Evolutionary conservation across 2,888 invertebrate species (phyloP), one percentile per base, ranked within the genome.

Genomic region (Himalopsyche japonica): DNA sequence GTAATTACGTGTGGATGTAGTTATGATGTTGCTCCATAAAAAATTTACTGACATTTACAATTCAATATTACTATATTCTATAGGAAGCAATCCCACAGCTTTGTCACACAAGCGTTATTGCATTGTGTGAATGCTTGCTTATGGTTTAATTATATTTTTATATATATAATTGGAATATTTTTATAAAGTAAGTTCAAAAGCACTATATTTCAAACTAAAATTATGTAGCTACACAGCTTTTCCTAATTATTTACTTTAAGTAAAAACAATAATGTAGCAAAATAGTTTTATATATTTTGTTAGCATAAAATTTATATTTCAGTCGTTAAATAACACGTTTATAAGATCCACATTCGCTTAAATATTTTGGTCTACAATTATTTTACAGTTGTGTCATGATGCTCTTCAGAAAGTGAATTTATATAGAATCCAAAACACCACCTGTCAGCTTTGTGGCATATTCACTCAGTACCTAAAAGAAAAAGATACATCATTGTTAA

Each of bases 381-480:
- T 57, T 57, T 76, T 27, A 76, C 24, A 80, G 47, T 49, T 47
- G 30, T 83, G 83, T 83, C 83, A 83, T 83, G 83, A 57, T 57
- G 57, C 57, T 57, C 57, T 57, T 57, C 7, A 1, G 20, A 20
- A 7, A 20, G 20, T 20, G 2, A 10, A 57, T 20, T 24, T 82
- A 83, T 79, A 87, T 87, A 47, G 84, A 86, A 64, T 87, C 86
- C 70, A 87, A 82, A 64, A 87, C 86, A 18, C 87, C 86, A 37
- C 96, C 97, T 89, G 96, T 95, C 88, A 97, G 93, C 91, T 96
- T 97, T 87, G 96, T 95, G 86, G 97, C 97, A 89, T 97, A 97
- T 89, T 96, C 94, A 90, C 95, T 95, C 88, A 97, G 93, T 89
- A 96, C 94, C 96, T 96, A 92, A 80, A 93, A n/a, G n/a, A n/a